These are phyloP conservation scores for Callithrix jacchus DNA, from an alignment of 2,113 vertebrate genomes.

Conservation along the genomic window DNA sequence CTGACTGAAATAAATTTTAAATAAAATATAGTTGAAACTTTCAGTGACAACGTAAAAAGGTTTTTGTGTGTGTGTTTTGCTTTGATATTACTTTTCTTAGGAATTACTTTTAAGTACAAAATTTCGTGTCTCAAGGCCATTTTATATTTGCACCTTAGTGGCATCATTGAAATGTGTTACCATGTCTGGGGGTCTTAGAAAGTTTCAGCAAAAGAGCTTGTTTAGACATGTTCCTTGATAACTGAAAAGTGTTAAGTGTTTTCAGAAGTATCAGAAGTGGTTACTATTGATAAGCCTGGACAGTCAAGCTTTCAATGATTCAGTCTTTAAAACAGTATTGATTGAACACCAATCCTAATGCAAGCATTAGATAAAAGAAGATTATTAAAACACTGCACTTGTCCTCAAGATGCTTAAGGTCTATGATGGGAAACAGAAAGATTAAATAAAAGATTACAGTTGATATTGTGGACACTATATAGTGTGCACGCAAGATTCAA, in stretches of 20 bases:
- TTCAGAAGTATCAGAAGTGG: not conserved
- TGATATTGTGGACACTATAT: not conserved
- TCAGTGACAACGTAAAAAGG: not conserved
- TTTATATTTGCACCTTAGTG: not conserved
- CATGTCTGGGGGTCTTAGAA: not conserved
- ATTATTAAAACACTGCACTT: not conserved
- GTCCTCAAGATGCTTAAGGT: not conserved
- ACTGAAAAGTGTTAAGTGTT: not conserved
- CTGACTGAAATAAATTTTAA: not conserved
- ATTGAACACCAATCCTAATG: not conserved
- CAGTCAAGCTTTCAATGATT: not conserved
- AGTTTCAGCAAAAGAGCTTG: not conserved
- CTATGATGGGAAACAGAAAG: not conserved
- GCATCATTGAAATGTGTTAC: not conserved
- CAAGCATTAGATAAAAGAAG: not conserved
- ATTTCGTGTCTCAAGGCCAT: not conserved
- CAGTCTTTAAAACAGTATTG: not conserved
- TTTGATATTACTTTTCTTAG: not conserved
- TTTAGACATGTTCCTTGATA: not conserved
- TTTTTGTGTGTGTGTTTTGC: not conserved
- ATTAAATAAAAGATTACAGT: not conserved
- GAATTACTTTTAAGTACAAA: not conserved
- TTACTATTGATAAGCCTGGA: not conserved
- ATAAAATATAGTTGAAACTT: not conserved
- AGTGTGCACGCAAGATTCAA: not conserved